Base-by-base conservation (phyloP, 2,113 vertebrate genomes). In the Anoura caudifer region DNA sequence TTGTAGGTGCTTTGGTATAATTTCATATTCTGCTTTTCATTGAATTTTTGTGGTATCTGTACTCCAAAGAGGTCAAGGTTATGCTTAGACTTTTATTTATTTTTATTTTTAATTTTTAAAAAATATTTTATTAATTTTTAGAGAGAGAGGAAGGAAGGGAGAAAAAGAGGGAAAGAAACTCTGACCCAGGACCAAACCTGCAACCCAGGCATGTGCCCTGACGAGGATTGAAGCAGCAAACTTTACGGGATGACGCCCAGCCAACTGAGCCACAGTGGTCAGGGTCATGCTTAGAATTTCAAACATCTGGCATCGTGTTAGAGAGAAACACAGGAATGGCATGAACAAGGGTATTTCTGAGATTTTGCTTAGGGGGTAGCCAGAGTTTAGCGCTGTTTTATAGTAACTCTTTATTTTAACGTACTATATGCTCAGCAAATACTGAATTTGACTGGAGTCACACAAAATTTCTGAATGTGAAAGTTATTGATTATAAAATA, bases 401-500 rank as follows among this genome's bases (percentile, higher is more conserved):
- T 0, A 52, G 11, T 90, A 59, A 45, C 69, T 89, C 3, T 47
- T 52, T 79, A 33, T 77, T 84, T 95, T 67, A 82, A 82, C 54
- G 36, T 69, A 72, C 7, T 76, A 16, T 85, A 61, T 94, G 20
- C 72, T 84, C 16, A 76, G 13, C 67, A 81, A 67, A 87, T 19
- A 67, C 4, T 63, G 80, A 94, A 73, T 95, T 92, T 92, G 70
- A 69, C 47, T 79, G 20, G 6, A 24, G 2, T 28, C 12, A 73
- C 20, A 92, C 17, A 87, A 22, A 88, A 31, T 52, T 83, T 96
- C 88, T 95, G 26, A 91, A 92, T 47, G 8, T 75, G 9, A 73
- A 95, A 36, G 36, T 19, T 95, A 43, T 47, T 83, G 33, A 63
- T 86, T 90, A 13, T 92, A 92, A 94, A 90, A 76, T 87, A 70